These are phyloP conservation scores for Halocynthia aurantium DNA, from an alignment of 23 tunicate genomes.

Conservation along the genomic window DNA sequence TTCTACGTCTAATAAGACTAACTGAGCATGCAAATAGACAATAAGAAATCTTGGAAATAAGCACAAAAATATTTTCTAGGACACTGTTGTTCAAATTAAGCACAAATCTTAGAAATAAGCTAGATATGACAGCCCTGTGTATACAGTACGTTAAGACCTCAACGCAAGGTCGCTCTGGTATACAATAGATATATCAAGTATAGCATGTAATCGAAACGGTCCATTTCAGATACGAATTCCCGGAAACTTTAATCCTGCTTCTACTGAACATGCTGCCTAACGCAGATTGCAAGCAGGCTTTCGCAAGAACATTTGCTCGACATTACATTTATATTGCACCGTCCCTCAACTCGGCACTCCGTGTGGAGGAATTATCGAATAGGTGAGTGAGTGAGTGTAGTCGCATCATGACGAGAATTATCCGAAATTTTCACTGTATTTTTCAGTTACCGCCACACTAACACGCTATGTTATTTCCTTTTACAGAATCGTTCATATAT, in stretches of 20 bases:
- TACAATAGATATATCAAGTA: too few relatives aligned
- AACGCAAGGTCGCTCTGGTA: too few relatives aligned
- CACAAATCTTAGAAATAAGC: too few relatives aligned
- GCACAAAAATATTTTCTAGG: too few relatives aligned
- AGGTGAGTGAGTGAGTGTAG: neutral
- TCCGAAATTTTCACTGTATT: neutral
- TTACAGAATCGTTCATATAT: slow-evolving; percentile 92
- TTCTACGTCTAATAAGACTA: too few relatives aligned
- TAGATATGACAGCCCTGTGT: too few relatives aligned
- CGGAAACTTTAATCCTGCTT: slow-evolving; percentile 64
- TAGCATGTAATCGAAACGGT: neutral
- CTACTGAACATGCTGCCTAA: slow-evolving; percentile 75
- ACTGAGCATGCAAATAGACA: too few relatives aligned
- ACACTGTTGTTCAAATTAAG: too few relatives aligned
- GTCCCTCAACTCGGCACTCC: slow-evolving; percentile 15
- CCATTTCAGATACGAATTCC: slow-evolving; percentile 62
- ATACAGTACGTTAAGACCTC: too few relatives aligned
- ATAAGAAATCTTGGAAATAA: too few relatives aligned
- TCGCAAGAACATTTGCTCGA: slow-evolving; percentile 54
- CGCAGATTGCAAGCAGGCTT: slow-evolving; percentile 46
- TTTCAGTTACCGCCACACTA: neutral
- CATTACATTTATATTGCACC: slow-evolving; percentile 68
- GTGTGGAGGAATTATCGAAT: slow-evolving; percentile 22
- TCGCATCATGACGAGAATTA: neutral
- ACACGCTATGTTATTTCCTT: neutral